Conservation (phyloP, 2,888 invertebrate species). For the Euzetes globulus region DNA sequence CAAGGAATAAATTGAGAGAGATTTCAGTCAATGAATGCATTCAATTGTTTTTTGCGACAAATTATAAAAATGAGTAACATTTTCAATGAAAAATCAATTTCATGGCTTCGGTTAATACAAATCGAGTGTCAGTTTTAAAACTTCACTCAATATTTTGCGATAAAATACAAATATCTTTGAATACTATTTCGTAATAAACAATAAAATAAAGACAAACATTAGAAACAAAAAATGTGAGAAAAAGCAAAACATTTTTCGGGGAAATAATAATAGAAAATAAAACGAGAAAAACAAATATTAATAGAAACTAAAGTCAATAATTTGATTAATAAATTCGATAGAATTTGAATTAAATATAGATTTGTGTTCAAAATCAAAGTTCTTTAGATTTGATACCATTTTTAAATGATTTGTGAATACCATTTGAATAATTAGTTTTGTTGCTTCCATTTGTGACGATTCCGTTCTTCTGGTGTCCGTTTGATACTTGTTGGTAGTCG, state of each 20-base stretch:
- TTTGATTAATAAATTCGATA: neutral
- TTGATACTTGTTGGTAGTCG: slow-evolving; percentile 3
- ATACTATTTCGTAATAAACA: neutral
- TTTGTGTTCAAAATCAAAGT: neutral
- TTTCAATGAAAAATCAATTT: neutral
- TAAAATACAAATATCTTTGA: neutral
- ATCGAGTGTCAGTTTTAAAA: neutral
- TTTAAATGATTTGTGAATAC: neutral
- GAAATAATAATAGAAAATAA: neutral
- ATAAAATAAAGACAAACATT: neutral
- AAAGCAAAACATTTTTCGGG: too few species aligned
- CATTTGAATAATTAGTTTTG: slow-evolving; percentile 2
- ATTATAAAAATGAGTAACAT: neutral
- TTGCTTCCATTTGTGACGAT: neutral
- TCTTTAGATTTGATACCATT: slow-evolving; percentile 29
- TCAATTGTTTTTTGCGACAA: neutral
- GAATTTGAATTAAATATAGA: neutral
- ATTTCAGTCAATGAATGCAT: neutral
- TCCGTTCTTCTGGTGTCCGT: slow-evolving; percentile 21
- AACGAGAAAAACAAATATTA: neutral
- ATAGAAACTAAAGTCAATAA: neutral
- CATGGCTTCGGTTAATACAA: neutral
- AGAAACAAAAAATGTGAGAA: neutral
- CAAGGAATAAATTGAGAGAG: neutral
- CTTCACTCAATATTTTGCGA: neutral